phyloP scores from a whole-genome alignment of 2,797 vertebrate genomes.

The Anguilla marmorata region DNA sequence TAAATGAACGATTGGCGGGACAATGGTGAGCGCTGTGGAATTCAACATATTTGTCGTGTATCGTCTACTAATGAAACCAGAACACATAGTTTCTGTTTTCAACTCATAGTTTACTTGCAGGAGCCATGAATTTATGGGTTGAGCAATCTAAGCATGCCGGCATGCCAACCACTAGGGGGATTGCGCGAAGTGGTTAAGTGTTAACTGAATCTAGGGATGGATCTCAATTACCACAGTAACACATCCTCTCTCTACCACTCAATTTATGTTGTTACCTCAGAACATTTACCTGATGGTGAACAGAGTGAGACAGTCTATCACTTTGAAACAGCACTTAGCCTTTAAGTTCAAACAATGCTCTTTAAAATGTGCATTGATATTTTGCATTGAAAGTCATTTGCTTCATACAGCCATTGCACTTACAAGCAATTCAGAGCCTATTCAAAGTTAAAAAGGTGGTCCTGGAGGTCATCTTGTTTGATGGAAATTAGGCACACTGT shows the following conservation, averaged over 20 bases:
- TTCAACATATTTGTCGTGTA: no score
- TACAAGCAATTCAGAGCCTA: neutral
- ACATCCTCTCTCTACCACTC: constrained; percentile 56
- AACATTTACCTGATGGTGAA: neutral
- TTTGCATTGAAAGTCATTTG: neutral
- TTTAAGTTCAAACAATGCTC: neutral
- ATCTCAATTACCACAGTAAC: constrained; percentile 71
- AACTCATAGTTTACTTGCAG: no score
- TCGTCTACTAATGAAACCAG: no score
- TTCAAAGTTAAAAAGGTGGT: neutral
- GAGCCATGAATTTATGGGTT: no score
- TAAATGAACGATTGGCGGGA: no score
- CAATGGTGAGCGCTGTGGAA: no score
- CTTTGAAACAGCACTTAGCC: neutral
- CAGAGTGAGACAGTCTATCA: neutral
- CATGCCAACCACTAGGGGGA: no score
- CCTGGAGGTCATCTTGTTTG: neutral
- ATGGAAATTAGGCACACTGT: neutral
- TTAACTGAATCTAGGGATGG: constrained; percentile 37
- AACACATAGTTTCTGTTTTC: no score
- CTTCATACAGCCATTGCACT: neutral
- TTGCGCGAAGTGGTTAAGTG: no score
- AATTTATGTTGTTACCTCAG: constrained; percentile 58
- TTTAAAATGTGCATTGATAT: neutral
- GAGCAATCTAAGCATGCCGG: no score